phyloP scores from a whole-genome alignment of 2,888 invertebrate species.

The Seira ritae region DNA sequence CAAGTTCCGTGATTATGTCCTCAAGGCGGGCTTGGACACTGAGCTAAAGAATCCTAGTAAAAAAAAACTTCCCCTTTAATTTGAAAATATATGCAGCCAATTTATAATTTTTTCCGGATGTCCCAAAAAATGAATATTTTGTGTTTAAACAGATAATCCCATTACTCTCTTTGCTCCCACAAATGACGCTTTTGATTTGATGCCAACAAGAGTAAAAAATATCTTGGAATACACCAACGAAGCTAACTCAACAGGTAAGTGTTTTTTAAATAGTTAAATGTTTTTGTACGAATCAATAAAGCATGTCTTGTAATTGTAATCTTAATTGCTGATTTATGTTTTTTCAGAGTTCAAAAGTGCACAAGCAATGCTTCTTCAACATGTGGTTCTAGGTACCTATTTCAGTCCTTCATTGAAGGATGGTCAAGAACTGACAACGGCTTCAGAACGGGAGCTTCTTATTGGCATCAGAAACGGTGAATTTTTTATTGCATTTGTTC shows the following conservation, averaged over 20 bases:
- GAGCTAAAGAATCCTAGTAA: constrained; percentile 71
- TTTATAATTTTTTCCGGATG: neutral
- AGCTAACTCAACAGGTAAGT: constrained; percentile 53
- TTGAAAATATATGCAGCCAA: neutral
- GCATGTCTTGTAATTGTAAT: neutral
- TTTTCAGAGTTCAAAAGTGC: constrained; percentile 65
- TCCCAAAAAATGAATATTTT: neutral
- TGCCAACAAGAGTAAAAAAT: constrained; percentile 68
- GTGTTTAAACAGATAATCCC: constrained; percentile 66
- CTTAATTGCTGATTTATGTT: neutral
- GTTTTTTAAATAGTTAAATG: too few relatives aligned
- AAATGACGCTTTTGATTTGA: constrained; percentile 72
- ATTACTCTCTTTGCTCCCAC: constrained; percentile 73
- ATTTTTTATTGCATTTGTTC: neutral
- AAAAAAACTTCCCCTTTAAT: neutral
- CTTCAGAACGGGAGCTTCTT: constrained; percentile 71
- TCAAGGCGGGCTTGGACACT: constrained; percentile 71
- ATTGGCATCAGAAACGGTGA: constrained; percentile 73
- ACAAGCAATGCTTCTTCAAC: constrained; percentile 72
- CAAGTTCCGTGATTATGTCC: constrained; percentile 69
- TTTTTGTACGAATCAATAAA: neutral
- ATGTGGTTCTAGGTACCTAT: constrained; percentile 72
- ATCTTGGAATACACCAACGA: constrained; percentile 67
- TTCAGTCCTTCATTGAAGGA: constrained; percentile 73
- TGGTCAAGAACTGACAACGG: constrained; percentile 73